These are phyloP conservation scores for Carcinoscorpius rotundicauda DNA, from an alignment of 1,140 invertebrate genomes.

Conservation along the genomic window DNA sequence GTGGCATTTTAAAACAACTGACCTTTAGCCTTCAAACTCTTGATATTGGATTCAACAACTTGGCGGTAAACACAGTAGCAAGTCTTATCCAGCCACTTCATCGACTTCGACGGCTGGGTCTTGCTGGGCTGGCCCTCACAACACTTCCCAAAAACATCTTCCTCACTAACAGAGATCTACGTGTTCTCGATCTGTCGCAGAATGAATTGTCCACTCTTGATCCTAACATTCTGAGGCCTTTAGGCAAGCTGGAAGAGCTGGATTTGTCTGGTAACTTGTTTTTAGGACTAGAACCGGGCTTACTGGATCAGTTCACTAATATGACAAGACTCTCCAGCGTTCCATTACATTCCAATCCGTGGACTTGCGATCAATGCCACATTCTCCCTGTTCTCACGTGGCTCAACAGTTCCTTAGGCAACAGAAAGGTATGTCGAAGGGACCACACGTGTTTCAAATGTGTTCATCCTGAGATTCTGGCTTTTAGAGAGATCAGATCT, in stretches of 20 bases:
- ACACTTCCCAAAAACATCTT: not conserved
- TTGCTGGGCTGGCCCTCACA: conserved; percentile 1
- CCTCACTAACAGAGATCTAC: not conserved
- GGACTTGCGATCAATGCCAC: conserved; percentile 2
- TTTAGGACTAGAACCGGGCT: not conserved
- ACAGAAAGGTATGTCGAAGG: not conserved
- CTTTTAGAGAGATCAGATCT: not conserved
- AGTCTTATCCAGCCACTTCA: not conserved
- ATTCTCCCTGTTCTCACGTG: not conserved
- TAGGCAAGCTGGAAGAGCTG: conserved; percentile 1
- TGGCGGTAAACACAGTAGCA: not conserved
- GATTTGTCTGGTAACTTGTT: conserved; percentile 6
- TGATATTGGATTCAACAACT: not conserved
- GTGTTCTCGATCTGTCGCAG: conserved; percentile 1
- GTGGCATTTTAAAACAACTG: not conserved
- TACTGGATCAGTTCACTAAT: conserved; percentile 2
- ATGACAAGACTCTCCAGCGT: not conserved
- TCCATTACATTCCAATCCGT: conserved; percentile 3
- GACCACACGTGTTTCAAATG: not conserved
- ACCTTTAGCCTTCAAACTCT: not conserved
- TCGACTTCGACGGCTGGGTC: not conserved
- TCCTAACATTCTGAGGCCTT: not conserved
- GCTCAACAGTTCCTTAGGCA: not conserved
- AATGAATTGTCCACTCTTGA: conserved; percentile 2
- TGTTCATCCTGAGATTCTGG: not conserved